A percentile compares a stretch with the other conserved stretches of the same genome.
phyloP scores from a whole-genome alignment of 2,113 vertebrate species.

The Scolopax mira region DNA sequence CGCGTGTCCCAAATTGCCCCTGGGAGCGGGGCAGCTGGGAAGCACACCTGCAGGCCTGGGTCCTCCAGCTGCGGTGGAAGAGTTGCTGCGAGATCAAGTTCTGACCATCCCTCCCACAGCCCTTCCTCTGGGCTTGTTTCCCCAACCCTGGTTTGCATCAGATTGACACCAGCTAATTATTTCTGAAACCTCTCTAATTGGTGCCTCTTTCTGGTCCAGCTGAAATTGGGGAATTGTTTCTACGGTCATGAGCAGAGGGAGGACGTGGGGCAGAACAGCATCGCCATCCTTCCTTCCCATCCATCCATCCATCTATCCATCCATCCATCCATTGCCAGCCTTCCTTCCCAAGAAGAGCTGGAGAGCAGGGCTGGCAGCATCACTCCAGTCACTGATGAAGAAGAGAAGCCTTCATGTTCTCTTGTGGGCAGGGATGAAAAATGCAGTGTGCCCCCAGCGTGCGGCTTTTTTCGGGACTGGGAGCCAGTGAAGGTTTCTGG shows the following conservation, averaged over 20 bases:
- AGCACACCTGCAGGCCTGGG: not conserved
- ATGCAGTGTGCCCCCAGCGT: not conserved
- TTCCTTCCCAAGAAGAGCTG: not conserved
- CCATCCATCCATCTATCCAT: no score
- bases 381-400: not conserved
- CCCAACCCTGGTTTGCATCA: not conserved
- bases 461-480: not conserved
- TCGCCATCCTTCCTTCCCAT: not conserved
- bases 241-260: not conserved
- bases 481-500: not conserved
- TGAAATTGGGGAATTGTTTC: not conserved
- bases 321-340: no score
- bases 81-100: not conserved
- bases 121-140: not conserved
- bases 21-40: not conserved
- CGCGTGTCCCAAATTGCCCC: accelerated
- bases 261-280: not conserved
- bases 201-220: not conserved
- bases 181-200: conserved; percentile 14
- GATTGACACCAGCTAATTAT: not conserved
- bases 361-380: not conserved
- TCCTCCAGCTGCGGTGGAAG: not conserved
- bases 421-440: not conserved
- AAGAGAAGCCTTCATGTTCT: not conserved
- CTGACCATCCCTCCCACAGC: not conserved